Evolutionary conservation across 2,113 vertebrate genomes (phyloP).

Genomic region (Corythoichthys haematopterus): DNA sequence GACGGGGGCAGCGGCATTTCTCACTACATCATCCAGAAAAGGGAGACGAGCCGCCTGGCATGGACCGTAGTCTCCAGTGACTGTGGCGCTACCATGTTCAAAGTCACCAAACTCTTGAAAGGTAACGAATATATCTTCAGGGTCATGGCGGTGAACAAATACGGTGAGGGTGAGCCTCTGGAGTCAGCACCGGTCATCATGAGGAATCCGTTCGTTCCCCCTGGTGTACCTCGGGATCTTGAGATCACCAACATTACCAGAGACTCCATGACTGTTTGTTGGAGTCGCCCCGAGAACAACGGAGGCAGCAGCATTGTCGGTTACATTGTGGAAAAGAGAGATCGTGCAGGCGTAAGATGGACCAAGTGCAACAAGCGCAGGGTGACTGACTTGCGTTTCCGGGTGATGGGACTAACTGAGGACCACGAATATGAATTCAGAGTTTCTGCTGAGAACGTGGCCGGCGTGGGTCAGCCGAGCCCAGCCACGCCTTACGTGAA

Average conservation of each 20-base stretch:
- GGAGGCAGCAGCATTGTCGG: slow-evolving; percentile 91
- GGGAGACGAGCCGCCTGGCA: slow-evolving; percentile 94
- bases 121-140: slow-evolving; percentile 98
- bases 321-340: slow-evolving; percentile 95
- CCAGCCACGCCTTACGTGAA: slow-evolving; percentile 83
- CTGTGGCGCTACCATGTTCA: slow-evolving; percentile 86
- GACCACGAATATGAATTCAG: slow-evolving; percentile 98
- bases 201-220: slow-evolving; percentile 91
- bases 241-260: slow-evolving; percentile 92
- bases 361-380: slow-evolving; percentile 96
- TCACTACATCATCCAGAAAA: slow-evolving; percentile 91
- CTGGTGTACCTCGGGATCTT: slow-evolving; percentile 82
- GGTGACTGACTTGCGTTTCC: slow-evolving; percentile 90
- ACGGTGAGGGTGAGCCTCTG: slow-evolving; percentile 87
- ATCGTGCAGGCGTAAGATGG: slow-evolving; percentile 92
- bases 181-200: slow-evolving; percentile 90
- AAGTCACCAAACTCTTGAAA: slow-evolving; percentile 93
- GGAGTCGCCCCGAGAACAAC: slow-evolving; percentile 86
- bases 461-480: slow-evolving; percentile 87
- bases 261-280: slow-evolving; percentile 97
- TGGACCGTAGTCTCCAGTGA: slow-evolving; percentile 93
- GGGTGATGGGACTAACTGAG: slow-evolving; percentile 90
- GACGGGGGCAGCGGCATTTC: slow-evolving; percentile 93
- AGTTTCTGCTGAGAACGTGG: slow-evolving; percentile 93
- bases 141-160: slow-evolving; percentile 96